Base-by-base conservation (phyloP, 37 sponge, comb jelly and placozoan genomes). In the Diacarnus erythraeanus region DNA sequence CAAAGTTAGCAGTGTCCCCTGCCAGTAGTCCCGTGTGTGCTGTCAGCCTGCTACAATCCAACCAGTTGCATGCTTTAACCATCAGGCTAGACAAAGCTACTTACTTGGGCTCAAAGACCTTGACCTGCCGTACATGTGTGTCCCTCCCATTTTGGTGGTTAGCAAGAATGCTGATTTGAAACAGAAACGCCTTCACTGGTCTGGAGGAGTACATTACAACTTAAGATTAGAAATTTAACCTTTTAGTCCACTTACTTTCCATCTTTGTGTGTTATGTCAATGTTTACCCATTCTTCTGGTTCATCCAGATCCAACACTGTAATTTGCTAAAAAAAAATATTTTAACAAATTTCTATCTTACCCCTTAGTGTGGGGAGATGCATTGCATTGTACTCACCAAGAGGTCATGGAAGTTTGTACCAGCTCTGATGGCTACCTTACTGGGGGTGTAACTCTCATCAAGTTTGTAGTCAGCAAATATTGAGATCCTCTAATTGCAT, bases 401-500 rank as follows among this genome's bases (percentile, higher is more conserved):
- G 10, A 98, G 83, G 56, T 98, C 96, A 84, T 90, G 82, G 56
- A 82, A 87, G 33, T 83, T 77, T 12, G 72, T 82, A n/a, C 97
- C 97, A 42, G 82, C 86, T 69, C 74, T 85, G 15, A 96, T 67
- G 31, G 90, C 67, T 20, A 98, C 78, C 59, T 93, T 94, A 74
- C 85, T 96, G 20, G 99, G 99, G 2, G 99, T 98, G 78, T 98
- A 98, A 72, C 97, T 98, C 83, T 98, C 99, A 83, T 98, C 99
- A 34, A 69, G 78, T 56, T 58, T 64, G 79, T 90, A 94, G 77
- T 98, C 94, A 42, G 80, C 65, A 64, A 91, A 95, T 21, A 98
- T 39, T 1, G 77, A 72, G 8, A 95, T 64, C 25, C 61, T 47
- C 91, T 86, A 22, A 63, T 63, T 63, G 20, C 20, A 20, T 8